phyloP scores from a whole-genome alignment of 1,140 invertebrate species.

The Nymphalis io region DNA sequence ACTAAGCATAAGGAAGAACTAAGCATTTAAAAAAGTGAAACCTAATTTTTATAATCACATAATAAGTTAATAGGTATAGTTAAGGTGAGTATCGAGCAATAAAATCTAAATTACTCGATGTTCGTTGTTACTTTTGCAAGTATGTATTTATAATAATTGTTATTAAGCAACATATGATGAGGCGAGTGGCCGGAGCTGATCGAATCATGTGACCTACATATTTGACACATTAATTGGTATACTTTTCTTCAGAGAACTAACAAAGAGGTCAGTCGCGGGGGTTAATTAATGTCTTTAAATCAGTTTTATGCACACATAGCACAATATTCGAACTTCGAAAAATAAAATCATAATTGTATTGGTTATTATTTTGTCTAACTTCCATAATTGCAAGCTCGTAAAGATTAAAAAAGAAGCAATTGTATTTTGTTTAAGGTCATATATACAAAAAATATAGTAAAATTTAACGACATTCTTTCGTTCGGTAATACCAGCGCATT shows the following conservation, averaged over 20 bases:
- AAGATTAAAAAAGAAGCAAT: too few relatives aligned
- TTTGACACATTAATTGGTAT: constrained; percentile 31
- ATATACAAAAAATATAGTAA: neutral
- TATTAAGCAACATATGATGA: constrained; percentile 12
- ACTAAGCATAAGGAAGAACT: too few relatives aligned
- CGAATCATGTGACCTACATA: constrained; percentile 28
- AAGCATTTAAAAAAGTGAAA: neutral
- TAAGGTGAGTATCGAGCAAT: neutral
- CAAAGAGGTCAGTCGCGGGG: constrained; percentile 24
- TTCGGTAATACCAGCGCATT: neutral
- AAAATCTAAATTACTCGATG: neutral
- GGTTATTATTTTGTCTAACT: too few relatives aligned
- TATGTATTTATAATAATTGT: constrained; percentile 4
- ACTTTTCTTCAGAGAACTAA: constrained; percentile 32
- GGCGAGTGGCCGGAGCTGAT: constrained; percentile 6
- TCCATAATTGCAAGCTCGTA: too few relatives aligned
- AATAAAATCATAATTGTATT: too few relatives aligned
- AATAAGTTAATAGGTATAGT: neutral
- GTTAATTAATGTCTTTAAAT: constrained; percentile 29
- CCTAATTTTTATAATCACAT: neutral
- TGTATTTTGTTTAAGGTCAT: too few relatives aligned
- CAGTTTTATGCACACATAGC: neutral
- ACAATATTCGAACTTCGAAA: too few relatives aligned
- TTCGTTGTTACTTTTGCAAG: neutral
- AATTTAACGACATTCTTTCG: neutral